Evolutionary conservation across 2,113 vertebrate species (phyloP), one percentile per base, ranked within the genome.

Genomic region (Leptobrachium ailaonicum): DNA sequence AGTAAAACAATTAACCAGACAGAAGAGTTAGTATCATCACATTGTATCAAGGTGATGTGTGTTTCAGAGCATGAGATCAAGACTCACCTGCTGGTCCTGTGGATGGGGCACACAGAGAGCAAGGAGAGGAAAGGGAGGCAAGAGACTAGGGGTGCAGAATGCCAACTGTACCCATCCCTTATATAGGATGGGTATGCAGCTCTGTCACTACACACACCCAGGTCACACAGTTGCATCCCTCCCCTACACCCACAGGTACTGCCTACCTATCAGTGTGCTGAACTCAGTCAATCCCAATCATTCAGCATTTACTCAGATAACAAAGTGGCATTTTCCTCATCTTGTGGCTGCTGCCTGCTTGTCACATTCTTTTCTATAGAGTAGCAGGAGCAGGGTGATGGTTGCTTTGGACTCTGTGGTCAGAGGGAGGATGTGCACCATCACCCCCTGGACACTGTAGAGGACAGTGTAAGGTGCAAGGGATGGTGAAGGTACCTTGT

Each of bases 111-210:
- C 4, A 5, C 47, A 50, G 83, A 83, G 44, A 86, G 80, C 20
- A 82, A 87, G 0, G 44, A 82, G 82, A 6, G n/a, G 85, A 86
- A 83, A 86, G 73, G 6, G 83, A 85, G 10, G 40, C n/a, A 54
- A 42, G 71, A 32, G 54, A 41, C 41, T 74, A 32, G 71, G 71
- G 78, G 73, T 80, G 63, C 78, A 85, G 83, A 84, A 60, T 85
- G 83, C 82, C 83, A 84, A 83, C 72, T 84, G 0, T 76, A 82
- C 84, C 81, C 82, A 67, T 83, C 79, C 84, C 91, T 89, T 93
- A 91, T 94, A 93, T 88, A 89, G 83, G 56, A 73, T 90, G 89
- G 88, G 90, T 89, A 89, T 90, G 92, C 92, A 92, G 88, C 89
- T 85, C 84, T 86, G 88, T 88, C 84, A 89, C 89, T 89, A 88